Evolutionary conservation across 2,797 vertebrate species (phyloP), one percentile per base, ranked within the genome.

Genomic region (Crypturellus tataupa): DNA sequence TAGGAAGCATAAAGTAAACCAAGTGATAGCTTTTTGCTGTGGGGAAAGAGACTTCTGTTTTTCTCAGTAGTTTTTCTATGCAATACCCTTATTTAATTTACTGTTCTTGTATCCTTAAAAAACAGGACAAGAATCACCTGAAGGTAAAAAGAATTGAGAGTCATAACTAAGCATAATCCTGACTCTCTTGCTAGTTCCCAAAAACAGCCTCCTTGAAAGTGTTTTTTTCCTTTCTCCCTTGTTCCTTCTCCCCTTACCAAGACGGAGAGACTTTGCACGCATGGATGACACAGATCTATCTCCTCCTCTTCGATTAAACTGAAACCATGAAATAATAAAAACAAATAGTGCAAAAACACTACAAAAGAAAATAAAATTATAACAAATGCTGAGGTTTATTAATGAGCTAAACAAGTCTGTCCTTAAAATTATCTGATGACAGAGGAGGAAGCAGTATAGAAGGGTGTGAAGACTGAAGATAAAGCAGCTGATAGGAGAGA

Each of bases 21-120:
- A 82, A 89, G 44, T 24, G 67, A 46, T 62, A 93, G 80, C 42
- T 85, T 92, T 94, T 90, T 90, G 55, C 89, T 90, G 51, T 35
- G 51, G 79, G 87, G 81, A 83, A 78, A 89, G 12, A 47, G 80
- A 75, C 75, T 90, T 90, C 62, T 92, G 37, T 39, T 89, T 89
- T 95, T 86, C 68, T 87, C 72, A 49, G 64, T 80, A 71, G 53
- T 69, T 95, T 56, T 95, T 56, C 44, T 75, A 47, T 87, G 72
- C 40, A 72, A 37, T 93, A 55, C 62, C 29, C 53, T 71, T 83
- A 71, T 75, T 92, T 95, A 87, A 85, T 92, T 92, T 93, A 83
- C 49, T 89, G 29, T 53, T 89, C 33, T 87, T 85, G 58, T 89
- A 73, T 20, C 68, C 51, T 84, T 95, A 70, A 94, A 92, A 63